Conservation (phyloP, 2,797 vertebrate species). For the Iguana delicatissima region DNA sequence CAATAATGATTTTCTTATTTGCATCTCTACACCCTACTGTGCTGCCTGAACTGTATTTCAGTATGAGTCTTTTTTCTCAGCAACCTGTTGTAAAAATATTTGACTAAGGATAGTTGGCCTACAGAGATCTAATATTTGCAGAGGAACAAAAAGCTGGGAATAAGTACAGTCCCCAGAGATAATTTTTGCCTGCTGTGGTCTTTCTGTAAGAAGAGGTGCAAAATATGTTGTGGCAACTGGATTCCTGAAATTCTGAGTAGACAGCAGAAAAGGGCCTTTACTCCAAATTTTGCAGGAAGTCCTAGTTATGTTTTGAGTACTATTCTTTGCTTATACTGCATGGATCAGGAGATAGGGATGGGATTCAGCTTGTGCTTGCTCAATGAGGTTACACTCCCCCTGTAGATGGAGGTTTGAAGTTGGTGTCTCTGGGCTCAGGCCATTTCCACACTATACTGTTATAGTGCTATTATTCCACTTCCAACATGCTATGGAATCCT, state of each 20-base stretch:
- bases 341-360: too few species aligned
- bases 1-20: too few species aligned
- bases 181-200: too few species aligned
- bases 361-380: background rate
- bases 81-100: background rate
- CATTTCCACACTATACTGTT: too few species aligned
- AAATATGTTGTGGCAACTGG: background rate
- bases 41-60: background rate
- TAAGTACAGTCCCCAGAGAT: background rate
- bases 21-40: background rate
- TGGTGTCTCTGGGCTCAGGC: too few species aligned
- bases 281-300: background rate
- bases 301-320: background rate
- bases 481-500: too few species aligned
- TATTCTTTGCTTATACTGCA: too few species aligned
- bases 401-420: too few species aligned
- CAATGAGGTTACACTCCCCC: too few species aligned
- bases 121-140: too few species aligned
- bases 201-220: background rate
- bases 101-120: too few species aligned
- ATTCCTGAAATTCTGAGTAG: background rate
- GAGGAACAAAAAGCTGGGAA: background rate
- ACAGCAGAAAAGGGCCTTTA: background rate
- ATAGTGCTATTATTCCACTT: too few species aligned
- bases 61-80: background rate